Evolutionary conservation across 2,888 invertebrate species (phyloP).

Genomic region (Sphecodes monilicornis): DNA sequence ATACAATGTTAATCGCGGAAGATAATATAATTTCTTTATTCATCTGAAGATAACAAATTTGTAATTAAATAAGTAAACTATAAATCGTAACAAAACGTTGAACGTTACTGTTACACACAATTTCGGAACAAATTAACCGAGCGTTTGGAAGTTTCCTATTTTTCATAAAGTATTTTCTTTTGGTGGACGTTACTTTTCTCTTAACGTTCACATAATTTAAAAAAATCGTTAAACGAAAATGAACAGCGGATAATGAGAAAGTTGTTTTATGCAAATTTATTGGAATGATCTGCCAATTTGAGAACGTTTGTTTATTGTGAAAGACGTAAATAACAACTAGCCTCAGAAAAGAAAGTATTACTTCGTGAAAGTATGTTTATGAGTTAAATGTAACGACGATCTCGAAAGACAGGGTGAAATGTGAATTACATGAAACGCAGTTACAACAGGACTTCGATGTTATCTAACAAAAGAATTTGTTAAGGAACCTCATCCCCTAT

Average conservation of each 20-base stretch:
- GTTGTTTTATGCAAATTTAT: neutral
- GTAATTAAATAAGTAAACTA: neutral
- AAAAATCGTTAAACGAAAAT: neutral
- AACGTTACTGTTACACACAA: constrained; percentile 6
- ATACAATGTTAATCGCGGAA: neutral
- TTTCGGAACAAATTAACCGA: neutral
- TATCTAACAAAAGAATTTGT: constrained; percentile 20
- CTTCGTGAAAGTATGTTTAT: neutral
- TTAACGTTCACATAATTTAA: neutral
- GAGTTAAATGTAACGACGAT: constrained; percentile 19
- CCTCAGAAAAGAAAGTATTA: neutral
- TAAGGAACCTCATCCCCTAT: constrained; percentile 31
- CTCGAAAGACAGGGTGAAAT: constrained; percentile 11
- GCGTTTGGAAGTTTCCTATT: neutral
- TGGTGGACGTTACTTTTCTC: neutral
- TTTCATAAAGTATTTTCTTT: neutral
- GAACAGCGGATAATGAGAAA: neutral
- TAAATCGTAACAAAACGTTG: constrained; percentile 6
- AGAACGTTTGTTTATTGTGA: neutral
- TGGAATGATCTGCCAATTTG: neutral
- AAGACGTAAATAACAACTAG: neutral
- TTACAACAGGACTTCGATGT: constrained; percentile 18
- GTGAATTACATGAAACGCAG: constrained; percentile 3
- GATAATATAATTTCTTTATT: constrained; percentile 9
- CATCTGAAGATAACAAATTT: neutral